Conservation (phyloP, 2,113 vertebrate genomes). For the Rhinoderma darwinii region DNA sequence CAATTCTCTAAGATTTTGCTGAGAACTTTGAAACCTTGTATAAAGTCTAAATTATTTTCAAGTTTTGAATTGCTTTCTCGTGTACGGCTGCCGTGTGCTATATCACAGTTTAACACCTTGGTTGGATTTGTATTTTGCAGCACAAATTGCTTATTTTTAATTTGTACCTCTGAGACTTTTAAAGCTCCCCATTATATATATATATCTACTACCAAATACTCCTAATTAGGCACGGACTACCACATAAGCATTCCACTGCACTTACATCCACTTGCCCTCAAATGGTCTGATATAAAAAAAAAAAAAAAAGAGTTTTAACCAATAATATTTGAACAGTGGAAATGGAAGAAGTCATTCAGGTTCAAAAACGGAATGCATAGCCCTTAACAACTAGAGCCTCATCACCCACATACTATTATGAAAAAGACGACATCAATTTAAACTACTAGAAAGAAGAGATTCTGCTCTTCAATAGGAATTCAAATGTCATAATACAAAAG, state of each 20-base stretch:
- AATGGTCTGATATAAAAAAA: background rate
- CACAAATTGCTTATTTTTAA: constrained; percentile 1
- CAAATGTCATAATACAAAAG: background rate
- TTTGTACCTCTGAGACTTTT: constrained; percentile 14
- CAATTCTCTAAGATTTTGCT: background rate
- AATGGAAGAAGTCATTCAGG: background rate
- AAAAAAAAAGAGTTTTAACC: background rate
- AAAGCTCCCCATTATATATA: background rate
- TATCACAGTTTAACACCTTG: constrained; percentile 21
- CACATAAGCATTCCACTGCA: background rate
- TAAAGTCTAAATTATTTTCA: background rate
- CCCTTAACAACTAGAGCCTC: background rate
- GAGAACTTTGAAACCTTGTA: background rate
- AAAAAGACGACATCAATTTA: background rate
- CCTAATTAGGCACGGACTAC: constrained; percentile 17
- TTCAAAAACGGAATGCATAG: background rate
- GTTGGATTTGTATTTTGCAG: background rate
- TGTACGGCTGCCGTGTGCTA: background rate
- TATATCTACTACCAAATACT: background rate
- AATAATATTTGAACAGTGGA: background rate
- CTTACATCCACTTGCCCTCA: background rate
- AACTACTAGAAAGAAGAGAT: background rate
- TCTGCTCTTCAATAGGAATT: background rate
- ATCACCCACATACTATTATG: background rate
- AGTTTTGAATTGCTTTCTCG: background rate